These are phyloP conservation scores for Drosophila neocordata DNA, from an alignment of 1,140 invertebrate genomes.

Conservation along the genomic window DNA sequence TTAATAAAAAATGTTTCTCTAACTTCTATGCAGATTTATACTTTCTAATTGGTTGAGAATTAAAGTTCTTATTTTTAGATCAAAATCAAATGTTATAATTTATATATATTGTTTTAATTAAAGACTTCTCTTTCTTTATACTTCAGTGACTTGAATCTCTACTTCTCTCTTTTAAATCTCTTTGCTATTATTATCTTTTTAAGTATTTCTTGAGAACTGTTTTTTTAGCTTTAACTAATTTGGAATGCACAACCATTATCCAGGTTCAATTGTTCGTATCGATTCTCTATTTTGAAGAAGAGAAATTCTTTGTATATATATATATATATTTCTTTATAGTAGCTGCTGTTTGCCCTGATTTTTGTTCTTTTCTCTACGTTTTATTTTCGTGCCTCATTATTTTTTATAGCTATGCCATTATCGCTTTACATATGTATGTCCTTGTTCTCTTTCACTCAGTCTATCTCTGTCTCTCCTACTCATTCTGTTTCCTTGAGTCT, in stretches of 20 bases:
- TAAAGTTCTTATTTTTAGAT: too few relatives aligned
- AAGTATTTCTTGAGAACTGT: neutral
- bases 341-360: constrained; percentile 41
- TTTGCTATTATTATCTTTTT: too few relatives aligned
- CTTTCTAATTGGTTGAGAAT: too few relatives aligned
- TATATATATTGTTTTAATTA: too few relatives aligned
- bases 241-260: constrained; percentile 10
- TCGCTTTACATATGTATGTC: constrained; percentile 67
- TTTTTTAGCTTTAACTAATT: constrained; percentile 5
- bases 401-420: constrained; percentile 69
- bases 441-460: neutral
- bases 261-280: constrained; percentile 34
- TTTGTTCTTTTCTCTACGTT: constrained; percentile 7
- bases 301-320: constrained; percentile 4
- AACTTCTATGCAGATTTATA: too few relatives aligned
- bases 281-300: constrained; percentile 43
- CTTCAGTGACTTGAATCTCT: too few relatives aligned
- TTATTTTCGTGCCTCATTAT: constrained; percentile 61
- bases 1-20: too few relatives aligned
- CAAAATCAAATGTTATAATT: too few relatives aligned
- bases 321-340: neutral
- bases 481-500: constrained; percentile 22
- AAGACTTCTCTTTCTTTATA: too few relatives aligned
- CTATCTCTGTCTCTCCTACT: neutral
- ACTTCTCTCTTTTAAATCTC: too few relatives aligned